These are phyloP conservation scores for Macrochelys suwanniensis DNA, from an alignment of 2,797 vertebrate genomes.

Conservation along the genomic window DNA sequence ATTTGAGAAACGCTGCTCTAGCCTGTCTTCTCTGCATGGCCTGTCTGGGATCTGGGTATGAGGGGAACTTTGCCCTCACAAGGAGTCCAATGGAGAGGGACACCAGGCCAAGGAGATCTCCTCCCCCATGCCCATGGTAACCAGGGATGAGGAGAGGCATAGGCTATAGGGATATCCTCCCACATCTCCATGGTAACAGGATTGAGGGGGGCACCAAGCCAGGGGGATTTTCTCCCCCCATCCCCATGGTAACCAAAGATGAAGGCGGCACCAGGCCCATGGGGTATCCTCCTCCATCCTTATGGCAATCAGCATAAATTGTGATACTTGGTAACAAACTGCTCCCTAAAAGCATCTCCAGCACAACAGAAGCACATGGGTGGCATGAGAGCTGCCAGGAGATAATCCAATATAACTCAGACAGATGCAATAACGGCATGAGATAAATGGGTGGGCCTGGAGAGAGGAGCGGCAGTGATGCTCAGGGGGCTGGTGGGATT, in stretches of 20 bases:
- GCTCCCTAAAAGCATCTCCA: neutral
- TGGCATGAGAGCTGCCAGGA: neutral
- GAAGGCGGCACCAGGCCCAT: neutral
- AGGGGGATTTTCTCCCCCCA: neutral
- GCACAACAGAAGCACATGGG: neutral
- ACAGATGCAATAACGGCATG: conserved; percentile 37
- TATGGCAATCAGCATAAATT: neutral
- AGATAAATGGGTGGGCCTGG: conserved; percentile 58
- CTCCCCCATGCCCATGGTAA: no score
- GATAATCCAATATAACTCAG: conserved; percentile 41
- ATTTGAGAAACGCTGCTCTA: no score
- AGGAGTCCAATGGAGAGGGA: neutral
- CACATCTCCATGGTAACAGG: no score
- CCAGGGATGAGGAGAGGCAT: no score
- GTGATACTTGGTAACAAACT: neutral
- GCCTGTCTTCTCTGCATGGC: neutral
- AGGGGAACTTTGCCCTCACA: neutral
- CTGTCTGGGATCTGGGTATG: neutral
- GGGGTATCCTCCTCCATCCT: neutral
- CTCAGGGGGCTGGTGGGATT: conserved; percentile 53
- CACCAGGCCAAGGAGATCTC: no score
- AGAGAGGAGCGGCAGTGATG: conserved; percentile 57
- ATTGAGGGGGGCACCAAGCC: no score
- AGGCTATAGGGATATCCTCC: no score
- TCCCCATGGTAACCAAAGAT: neutral